Conservation (phyloP, 2,113 vertebrate genomes). For the Dolichotis patagonum region DNA sequence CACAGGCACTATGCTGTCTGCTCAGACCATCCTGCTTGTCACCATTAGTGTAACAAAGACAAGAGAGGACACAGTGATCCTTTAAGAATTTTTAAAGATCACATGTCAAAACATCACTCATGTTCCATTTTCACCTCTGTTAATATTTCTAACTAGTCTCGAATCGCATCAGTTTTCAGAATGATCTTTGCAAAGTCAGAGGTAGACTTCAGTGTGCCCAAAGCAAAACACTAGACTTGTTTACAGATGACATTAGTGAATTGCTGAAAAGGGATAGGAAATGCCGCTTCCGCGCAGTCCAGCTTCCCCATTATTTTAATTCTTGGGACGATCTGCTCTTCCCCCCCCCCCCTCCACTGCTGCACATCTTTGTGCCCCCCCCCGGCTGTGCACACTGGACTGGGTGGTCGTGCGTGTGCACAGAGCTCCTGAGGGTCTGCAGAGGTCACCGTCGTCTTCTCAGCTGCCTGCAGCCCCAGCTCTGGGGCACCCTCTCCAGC, state of each 20-base stretch:
- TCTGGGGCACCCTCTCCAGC: rapidly evolving
- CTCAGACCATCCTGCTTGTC: too few species aligned
- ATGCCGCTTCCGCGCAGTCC: not conserved
- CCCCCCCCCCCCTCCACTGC: rapidly evolving
- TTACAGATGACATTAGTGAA: not conserved
- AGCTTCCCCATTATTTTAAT: not conserved
- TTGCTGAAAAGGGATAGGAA: not conserved
- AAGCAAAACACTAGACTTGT: not conserved
- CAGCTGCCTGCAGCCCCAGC: not conserved
- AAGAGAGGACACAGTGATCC: too few species aligned
- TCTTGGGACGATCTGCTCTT: not conserved
- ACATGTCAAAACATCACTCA: not conserved
- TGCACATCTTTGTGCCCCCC: too few species aligned
- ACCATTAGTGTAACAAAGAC: too few species aligned
- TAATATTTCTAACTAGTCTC: not conserved
- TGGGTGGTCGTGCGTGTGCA: too few species aligned
- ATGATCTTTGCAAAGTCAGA: not conserved
- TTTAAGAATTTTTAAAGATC: not conserved
- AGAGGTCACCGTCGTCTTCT: not conserved
- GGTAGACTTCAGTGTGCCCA: too few species aligned
- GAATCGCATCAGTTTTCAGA: not conserved
- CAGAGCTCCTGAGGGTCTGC: too few species aligned
- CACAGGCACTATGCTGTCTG: not conserved
- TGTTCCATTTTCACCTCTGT: not conserved
- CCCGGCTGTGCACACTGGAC: too few species aligned